Percentiles rank a stretch among this genome's conserved stretches.
phyloP scores from a whole-genome alignment of 2,113 vertebrate genomes.

The Peromyscus californicus region DNA sequence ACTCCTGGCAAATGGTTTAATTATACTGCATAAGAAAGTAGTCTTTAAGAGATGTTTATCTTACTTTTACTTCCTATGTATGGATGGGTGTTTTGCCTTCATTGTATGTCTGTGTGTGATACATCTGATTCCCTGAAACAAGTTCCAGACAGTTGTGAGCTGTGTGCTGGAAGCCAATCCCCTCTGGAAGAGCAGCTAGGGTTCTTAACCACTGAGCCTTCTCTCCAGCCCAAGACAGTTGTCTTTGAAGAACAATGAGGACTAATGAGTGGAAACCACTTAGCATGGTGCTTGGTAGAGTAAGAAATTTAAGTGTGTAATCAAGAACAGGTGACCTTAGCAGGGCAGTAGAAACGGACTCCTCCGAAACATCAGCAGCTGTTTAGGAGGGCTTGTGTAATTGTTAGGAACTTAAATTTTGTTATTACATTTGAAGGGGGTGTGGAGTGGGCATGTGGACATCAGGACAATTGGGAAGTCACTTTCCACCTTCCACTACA shows the following conservation, averaged over 20 bases:
- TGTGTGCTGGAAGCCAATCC: not conserved
- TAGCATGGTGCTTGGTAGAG: not conserved
- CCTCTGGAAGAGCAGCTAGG: not conserved
- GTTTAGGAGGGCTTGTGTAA: not conserved
- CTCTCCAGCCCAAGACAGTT: not conserved
- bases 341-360: not conserved
- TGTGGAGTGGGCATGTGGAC: not conserved
- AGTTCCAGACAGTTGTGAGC: not conserved
- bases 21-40: not conserved
- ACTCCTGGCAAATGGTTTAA: not conserved
- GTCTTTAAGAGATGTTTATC: not conserved
- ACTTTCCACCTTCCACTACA: no score
- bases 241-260: slow-evolving; percentile 7
- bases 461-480: not conserved
- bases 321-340: slow-evolving; percentile 6
- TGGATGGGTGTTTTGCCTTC: not conserved
- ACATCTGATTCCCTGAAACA: not conserved
- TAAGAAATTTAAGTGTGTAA: not conserved
- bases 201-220: no score
- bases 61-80: not conserved
- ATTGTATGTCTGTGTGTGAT: not conserved
- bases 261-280: not conserved
- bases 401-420: not conserved
- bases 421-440: not conserved
- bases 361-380: not conserved